Percentiles rank a stretch among this genome's conserved stretches.
phyloP scores from a whole-genome alignment of 2,888 invertebrate genomes.

The Drosophila stalkeri region DNA sequence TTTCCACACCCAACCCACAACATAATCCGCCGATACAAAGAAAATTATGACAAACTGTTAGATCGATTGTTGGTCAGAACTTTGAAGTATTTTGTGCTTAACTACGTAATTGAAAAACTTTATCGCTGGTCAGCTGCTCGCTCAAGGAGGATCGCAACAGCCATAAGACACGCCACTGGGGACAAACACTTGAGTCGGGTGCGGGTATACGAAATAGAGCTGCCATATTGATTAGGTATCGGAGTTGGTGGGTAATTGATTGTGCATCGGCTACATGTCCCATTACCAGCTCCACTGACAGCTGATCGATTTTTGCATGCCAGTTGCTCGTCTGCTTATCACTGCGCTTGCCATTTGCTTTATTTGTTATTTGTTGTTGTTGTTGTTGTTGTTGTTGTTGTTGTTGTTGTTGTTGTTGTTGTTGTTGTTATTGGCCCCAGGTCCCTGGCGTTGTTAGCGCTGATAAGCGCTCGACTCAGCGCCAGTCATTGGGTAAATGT shows the following conservation, averaged over 20 bases:
- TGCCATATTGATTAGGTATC: slow-evolving; percentile 73
- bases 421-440: slow-evolving; percentile 15
- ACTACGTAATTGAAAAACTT: slow-evolving; percentile 24
- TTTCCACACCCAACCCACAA: background rate
- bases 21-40: slow-evolving; percentile 4
- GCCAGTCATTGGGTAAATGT: slow-evolving; percentile 46
- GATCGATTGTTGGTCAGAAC: slow-evolving; percentile 34
- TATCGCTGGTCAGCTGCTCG: slow-evolving; percentile 52
- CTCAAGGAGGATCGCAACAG: slow-evolving; percentile 18
- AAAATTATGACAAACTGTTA: background rate
- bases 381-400: no score
- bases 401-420: background rate
- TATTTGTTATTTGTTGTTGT: slow-evolving; percentile 37
- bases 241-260: slow-evolving; percentile 66
- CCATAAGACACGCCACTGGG: slow-evolving; percentile 24
- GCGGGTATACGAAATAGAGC: slow-evolving; percentile 28
- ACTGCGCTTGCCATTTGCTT: slow-evolving; percentile 11
- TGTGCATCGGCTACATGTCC: slow-evolving; percentile 60
- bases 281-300: slow-evolving; percentile 62
- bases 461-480: slow-evolving; percentile 48
- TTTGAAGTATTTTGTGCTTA: slow-evolving; percentile 25
- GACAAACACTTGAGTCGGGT: background rate
- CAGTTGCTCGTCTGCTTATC: slow-evolving; percentile 46
- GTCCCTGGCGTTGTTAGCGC: slow-evolving; percentile 9
- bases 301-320: slow-evolving; percentile 80